Conservation (phyloP, 2,888 invertebrate genomes). For the Acleris sparsana region DNA sequence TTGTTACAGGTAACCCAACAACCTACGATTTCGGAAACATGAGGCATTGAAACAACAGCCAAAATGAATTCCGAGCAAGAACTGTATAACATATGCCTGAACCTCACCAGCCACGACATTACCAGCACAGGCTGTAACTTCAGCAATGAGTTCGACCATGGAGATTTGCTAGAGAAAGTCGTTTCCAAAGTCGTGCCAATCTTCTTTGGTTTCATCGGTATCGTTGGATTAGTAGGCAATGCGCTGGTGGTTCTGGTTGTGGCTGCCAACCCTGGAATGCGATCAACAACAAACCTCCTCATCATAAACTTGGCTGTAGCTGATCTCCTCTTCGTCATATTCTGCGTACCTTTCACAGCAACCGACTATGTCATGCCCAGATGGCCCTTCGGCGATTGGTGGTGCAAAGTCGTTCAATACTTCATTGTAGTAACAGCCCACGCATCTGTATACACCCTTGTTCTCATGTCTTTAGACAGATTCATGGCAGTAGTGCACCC, state of each 20-base stretch:
- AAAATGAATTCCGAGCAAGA: conserved; percentile 76
- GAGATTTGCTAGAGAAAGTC: conserved; percentile 84
- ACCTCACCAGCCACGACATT: conserved; percentile 65
- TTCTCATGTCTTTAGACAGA: conserved; percentile 95
- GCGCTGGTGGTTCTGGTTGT: conserved; percentile 94
- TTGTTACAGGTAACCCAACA: conserved; percentile 59
- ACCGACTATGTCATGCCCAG: conserved; percentile 93
- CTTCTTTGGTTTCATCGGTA: conserved; percentile 92
- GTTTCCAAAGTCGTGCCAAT: conserved; percentile 90
- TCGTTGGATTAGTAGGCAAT: conserved; percentile 95
- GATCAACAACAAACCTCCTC: conserved; percentile 95
- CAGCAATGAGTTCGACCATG: conserved; percentile 73
- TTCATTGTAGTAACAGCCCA: conserved; percentile 96
- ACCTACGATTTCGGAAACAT: conserved; percentile 38
- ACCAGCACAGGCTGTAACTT: conserved; percentile 67
- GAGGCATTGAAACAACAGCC: conserved; percentile 46
- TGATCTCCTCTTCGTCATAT: conserved; percentile 94
- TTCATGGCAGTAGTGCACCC: conserved; percentile 97
- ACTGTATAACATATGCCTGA: conserved; percentile 72
- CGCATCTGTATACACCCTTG: conserved; percentile 96
- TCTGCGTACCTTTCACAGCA: conserved; percentile 97
- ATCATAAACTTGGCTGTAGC: conserved; percentile 96
- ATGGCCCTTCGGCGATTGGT: conserved; percentile 95
- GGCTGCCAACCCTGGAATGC: conserved; percentile 94
- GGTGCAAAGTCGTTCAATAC: conserved; percentile 96